Base-by-base conservation (phyloP, 2,888 invertebrate genomes). In the Metacarcinus magister region DNA sequence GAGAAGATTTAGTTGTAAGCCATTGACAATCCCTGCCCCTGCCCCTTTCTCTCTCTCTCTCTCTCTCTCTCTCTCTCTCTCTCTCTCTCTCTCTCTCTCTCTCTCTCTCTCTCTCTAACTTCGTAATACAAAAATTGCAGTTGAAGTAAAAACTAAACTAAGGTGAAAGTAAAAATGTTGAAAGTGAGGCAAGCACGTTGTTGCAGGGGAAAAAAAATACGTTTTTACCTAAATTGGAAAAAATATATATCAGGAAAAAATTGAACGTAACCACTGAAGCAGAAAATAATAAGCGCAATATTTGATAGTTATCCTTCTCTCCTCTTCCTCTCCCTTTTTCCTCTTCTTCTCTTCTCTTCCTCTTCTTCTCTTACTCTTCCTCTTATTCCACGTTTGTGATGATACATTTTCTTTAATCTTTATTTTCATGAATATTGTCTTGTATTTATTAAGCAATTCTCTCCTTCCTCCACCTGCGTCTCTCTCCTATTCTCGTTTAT, bases 81-180 rank as follows among this genome's bases (percentile, higher is more conserved):
- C 67, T 67, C 67, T 67, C 67, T 67, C 67, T 67, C 67, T 67
- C 67, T 67, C 67, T 67, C 67, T 67, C n/a, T 23, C 67, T 67
- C 5, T 67, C 67, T 67, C 67, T 67, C 67, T 89, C 89, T 89
- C 89, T 89, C 89, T n/a, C n/a, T n/a, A 43, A 39, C n/a, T 44
- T 89, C 39, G 16, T 89, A 54, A 54, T 0, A 54, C 16, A 54
- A 54, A 54, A 54, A 54, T 10, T 54, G 10, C 5, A 46, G 10
- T 46, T 46, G 46, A 10, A 46, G n/a, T n/a, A 46, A 46, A 46
- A 13, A 10, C 54, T 54, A 54, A 54, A 54, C 54, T 54, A 54
- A 54, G 54, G 54, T 54, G 8, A 54, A 54, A 54, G 16, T 54
- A 54, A 54, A 54, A 54, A 54, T 1, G 2, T 13, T 13, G 16